phyloP scores from a whole-genome alignment of 2,888 invertebrate genomes.

The Troides helena region DNA sequence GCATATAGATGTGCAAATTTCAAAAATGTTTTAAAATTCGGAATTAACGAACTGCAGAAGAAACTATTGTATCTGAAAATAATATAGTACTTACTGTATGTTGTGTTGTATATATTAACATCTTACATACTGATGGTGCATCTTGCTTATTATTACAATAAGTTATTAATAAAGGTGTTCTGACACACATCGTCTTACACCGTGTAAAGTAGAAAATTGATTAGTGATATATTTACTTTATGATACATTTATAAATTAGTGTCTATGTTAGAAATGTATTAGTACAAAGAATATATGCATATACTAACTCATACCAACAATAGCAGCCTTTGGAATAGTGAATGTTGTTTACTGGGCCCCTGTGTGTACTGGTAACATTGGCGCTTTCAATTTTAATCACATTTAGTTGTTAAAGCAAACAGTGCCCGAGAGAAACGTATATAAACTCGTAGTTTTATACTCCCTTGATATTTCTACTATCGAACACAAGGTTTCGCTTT shows the following conservation, averaged over 20 bases:
- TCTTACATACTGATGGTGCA: no score
- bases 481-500: conserved; percentile 1
- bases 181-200: no score
- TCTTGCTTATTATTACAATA: no score
- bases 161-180: no score
- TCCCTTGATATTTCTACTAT: conserved; percentile 12
- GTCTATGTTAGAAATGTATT: neutral
- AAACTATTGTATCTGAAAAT: no score
- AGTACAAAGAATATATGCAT: neutral
- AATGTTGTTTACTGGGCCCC: neutral
- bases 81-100: no score
- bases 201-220: neutral
- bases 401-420: conserved; percentile 4
- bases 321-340: neutral
- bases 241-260: neutral
- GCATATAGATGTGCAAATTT: neutral
- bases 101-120: no score
- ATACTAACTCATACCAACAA: neutral
- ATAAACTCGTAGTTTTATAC: conserved; percentile 2
- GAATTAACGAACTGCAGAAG: no score
- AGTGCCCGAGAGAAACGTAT: conserved; percentile 7
- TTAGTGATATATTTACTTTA: neutral
- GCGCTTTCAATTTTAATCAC: conserved; percentile 10
- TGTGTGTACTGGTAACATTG: neutral
- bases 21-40: no score